phyloP scores from a whole-genome alignment of 1,140 invertebrate species.

The Drosophila pandora region DNA sequence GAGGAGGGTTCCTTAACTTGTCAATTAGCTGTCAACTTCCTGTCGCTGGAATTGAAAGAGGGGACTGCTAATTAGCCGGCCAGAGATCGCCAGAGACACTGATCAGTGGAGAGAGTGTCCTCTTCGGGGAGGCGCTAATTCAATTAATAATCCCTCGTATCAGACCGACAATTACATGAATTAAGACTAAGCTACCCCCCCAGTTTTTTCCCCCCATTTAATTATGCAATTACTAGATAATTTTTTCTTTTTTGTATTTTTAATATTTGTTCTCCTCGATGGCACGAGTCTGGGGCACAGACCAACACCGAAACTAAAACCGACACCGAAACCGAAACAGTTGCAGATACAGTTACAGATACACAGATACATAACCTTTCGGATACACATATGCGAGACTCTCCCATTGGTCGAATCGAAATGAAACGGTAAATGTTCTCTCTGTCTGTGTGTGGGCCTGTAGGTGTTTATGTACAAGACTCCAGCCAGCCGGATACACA shows the following conservation, averaged over 20 bases:
- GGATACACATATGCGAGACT: constrained; percentile 50
- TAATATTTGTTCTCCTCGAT: constrained; percentile 6
- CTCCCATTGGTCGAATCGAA: constrained; percentile 53
- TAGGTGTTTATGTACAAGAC: constrained; percentile 64
- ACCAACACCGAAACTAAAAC: neutral
- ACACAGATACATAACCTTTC: constrained; percentile 31
- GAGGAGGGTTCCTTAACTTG: constrained; percentile 16
- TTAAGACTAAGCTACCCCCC: constrained; percentile 38
- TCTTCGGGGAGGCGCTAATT: constrained; percentile 65
- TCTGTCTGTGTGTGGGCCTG: constrained; percentile 31
- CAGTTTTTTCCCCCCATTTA: constrained; percentile 21
- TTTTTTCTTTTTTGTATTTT: constrained; percentile 2
- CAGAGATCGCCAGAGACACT: constrained; percentile 18
- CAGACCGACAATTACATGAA: constrained; percentile 43
- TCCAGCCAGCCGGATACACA: constrained; percentile 3
- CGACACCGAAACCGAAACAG: constrained; percentile 24
- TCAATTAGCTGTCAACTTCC: constrained; percentile 60
- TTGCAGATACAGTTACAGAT: constrained; percentile 20
- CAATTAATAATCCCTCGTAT: constrained; percentile 69
- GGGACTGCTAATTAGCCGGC: constrained; percentile 41
- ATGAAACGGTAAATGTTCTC: constrained; percentile 2
- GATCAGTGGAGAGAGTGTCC: constrained; percentile 19
- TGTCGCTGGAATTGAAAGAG: constrained; percentile 17
- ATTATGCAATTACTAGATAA: constrained; percentile 54
- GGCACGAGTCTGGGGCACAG: constrained; percentile 14